These are phyloP conservation scores for Cossypha polioptera DNA, from an alignment of 2,797 vertebrate species.

Conservation along the genomic window DNA sequence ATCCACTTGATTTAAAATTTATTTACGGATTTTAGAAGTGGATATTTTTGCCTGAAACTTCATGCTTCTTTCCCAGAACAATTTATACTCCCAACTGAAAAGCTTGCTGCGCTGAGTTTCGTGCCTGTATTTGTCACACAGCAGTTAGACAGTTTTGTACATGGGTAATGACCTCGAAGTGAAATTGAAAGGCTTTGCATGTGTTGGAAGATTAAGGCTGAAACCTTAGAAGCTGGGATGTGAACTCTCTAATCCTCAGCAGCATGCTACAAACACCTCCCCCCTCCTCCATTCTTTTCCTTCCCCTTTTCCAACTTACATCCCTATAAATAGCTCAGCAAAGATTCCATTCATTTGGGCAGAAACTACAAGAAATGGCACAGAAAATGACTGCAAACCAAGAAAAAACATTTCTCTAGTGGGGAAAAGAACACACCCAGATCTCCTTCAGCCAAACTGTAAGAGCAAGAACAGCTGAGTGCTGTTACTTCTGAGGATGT, in stretches of 20 bases:
- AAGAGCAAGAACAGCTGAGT: background rate
- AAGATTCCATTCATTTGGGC: background rate
- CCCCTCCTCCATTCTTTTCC: background rate
- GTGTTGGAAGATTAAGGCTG: conserved; percentile 46
- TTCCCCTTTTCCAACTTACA: background rate
- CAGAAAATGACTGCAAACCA: background rate
- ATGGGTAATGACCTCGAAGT: background rate
- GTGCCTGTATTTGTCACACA: background rate
- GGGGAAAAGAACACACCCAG: background rate
- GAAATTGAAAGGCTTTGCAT: conserved; percentile 51
- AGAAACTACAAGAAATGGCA: background rate
- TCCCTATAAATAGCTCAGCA: background rate
- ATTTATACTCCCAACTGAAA: background rate
- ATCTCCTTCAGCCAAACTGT: background rate
- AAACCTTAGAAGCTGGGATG: conserved; percentile 34
- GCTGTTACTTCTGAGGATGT: background rate
- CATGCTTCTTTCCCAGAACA: background rate
- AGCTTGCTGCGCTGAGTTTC: background rate
- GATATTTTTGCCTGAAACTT: background rate
- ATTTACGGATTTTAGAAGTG: background rate
- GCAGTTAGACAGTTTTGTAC: background rate
- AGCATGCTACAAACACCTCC: background rate
- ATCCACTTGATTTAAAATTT: background rate
- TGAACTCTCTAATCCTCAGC: conserved; percentile 21
- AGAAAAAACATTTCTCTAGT: background rate